Conservation (phyloP, 2,888 invertebrate species). For the Elysia crispata region DNA sequence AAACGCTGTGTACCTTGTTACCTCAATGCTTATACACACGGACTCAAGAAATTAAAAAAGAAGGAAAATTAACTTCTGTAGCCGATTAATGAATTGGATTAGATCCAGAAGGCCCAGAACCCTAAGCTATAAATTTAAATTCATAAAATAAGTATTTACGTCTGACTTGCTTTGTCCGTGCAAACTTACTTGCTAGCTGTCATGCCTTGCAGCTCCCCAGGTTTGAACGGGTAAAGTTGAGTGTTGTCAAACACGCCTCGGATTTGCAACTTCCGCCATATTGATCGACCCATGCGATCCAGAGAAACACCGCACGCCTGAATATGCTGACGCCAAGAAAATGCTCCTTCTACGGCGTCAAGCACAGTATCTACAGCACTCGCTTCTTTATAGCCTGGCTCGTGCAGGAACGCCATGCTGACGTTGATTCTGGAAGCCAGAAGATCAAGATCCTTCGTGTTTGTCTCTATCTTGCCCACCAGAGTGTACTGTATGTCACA, state of each 20-base stretch:
- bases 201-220: slow-evolving; percentile 30
- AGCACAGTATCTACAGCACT: slow-evolving; percentile 43
- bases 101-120: too few species aligned
- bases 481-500: slow-evolving; percentile 53
- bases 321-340: slow-evolving; percentile 42
- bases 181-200: neutral
- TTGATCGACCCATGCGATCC: slow-evolving; percentile 44
- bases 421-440: slow-evolving; percentile 45
- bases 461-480: slow-evolving; percentile 55
- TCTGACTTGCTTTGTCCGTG: too few species aligned
- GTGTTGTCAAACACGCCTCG: slow-evolving; percentile 48
- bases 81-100: too few species aligned
- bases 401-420: slow-evolving; percentile 38
- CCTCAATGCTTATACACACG: too few species aligned
- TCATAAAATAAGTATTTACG: too few species aligned
- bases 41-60: too few species aligned
- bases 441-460: slow-evolving; percentile 48
- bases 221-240: slow-evolving; percentile 39
- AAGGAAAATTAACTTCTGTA: too few species aligned
- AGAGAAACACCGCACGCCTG: slow-evolving; percentile 37
- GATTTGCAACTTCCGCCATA: slow-evolving; percentile 53
- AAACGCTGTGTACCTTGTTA: too few species aligned
- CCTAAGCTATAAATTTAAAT: too few species aligned
- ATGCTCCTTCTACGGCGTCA: slow-evolving; percentile 44
- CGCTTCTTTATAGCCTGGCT: slow-evolving; percentile 6